Base-by-base conservation (phyloP, 2,888 invertebrate genomes). In the Leucania comma region DNA sequence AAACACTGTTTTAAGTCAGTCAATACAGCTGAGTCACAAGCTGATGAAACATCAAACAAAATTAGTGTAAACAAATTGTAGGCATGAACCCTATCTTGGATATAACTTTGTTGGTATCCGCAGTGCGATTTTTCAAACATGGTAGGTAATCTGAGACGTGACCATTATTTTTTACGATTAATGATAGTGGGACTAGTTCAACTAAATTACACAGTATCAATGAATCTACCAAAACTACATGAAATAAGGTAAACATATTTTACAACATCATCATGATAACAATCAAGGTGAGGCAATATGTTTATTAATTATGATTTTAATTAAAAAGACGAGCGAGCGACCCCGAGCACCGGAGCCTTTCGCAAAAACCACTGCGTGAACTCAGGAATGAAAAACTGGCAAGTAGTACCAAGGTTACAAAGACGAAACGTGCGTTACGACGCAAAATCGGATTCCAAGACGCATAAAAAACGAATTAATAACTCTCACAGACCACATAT, bases 401-500 rank as follows among this genome's bases (percentile, higher is more conserved):
- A 68, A 79, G 68, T 71, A 60, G 64, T 76, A 81, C 74, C 86
- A 88, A 86, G 88, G 85, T 86, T 86, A 72, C 59, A 59, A 67
- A 65, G 66, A 80, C 69, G 70, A 61, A 81, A 82, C 71, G 54
- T 75, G 69, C 78, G 82, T 78, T 86, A 84, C 79, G 78, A 81
- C 84, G 87, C 85, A 88, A 85, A 88, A 79, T 81, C 77, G 70
- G 74, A 80, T 75, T 81, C 59, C 68, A 71, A 81, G 79, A 85
- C 90, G 89, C 87, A 88, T 81, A 85, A 87, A 86, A 84, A 87
- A 83, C 81, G 78, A 88, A 89, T 87, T 90, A 89, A 88, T 88
- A 89, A 89, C 81, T 81, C 85, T 87, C 83, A 89, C 89, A 88
- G 90, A 88, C 88, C 82, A 81, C 88, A 85, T 87, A 85, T 91